Percentiles rank a stretch among this genome's conserved stretches.
Evolutionary conservation across 2,113 vertebrate species (phyloP).

Genomic region (Azemiops feae): DNA sequence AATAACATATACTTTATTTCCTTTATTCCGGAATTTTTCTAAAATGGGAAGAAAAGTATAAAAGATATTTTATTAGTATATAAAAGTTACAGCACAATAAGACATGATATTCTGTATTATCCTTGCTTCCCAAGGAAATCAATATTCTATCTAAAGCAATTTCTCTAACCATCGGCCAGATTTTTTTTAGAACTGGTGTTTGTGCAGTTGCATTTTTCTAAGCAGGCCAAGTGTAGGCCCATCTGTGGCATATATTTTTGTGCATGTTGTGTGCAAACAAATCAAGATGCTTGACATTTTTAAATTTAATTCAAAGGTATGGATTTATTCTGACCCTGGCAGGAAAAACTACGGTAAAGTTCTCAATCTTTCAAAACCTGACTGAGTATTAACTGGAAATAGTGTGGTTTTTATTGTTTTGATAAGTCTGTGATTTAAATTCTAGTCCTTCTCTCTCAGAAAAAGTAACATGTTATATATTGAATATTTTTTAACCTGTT

Average conservation of each 20-base stretch:
- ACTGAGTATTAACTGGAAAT: not conserved
- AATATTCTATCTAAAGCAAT: not conserved
- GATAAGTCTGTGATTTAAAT: not conserved
- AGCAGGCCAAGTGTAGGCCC: constrained; percentile 20
- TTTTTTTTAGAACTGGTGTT: not conserved
- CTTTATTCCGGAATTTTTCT: not conserved
- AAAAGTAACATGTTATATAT: not conserved
- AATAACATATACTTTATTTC: not conserved
- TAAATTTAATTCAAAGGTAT: not conserved
- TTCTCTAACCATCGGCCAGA: not conserved
- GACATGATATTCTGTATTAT: not conserved
- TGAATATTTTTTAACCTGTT: not conserved
- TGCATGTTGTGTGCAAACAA: constrained; percentile 32
- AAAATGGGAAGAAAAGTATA: not conserved
- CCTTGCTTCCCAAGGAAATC: not conserved
- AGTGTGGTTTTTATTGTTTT: not conserved
- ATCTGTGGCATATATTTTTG: constrained; percentile 46
- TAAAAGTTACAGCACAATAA: not conserved
- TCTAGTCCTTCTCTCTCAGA: not conserved
- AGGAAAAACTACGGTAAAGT: not conserved
- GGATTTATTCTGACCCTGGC: constrained; percentile 26
- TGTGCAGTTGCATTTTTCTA: constrained; percentile 35
- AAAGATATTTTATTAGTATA: not conserved
- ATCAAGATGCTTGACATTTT: constrained; percentile 28
- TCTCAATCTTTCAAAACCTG: not conserved